Base-by-base conservation (phyloP, 2,888 invertebrate genomes). In the Sphaeridia pumilis region DNA sequence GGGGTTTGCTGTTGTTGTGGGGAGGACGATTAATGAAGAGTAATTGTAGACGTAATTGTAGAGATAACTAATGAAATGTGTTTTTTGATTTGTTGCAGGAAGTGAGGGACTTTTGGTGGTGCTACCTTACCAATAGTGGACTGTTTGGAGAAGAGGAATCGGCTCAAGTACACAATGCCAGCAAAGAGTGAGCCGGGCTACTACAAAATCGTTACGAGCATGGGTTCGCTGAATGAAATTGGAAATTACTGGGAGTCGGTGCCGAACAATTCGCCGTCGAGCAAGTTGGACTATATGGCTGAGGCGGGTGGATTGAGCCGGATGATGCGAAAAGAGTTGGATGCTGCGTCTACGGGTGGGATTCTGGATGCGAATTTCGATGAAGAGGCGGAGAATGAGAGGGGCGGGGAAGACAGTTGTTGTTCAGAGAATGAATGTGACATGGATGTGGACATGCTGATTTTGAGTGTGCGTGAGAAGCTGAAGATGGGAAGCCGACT, bases 391-490 rank as follows among this genome's bases (percentile, higher is more conserved):
- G 60, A 61, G 41, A 58, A 61, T 20, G 58, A 61, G 22, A 52
- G 52, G 10, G 59, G 58, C 20, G 57, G 57, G 42, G 61, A 61
- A 31, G 38, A 55, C 22, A 54, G 55, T 12, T 58, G 56, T n/a
- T 52, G 53, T 20, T 57, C 59, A 14, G 61, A 57, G 10, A 59
- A 59, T 20, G 56, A 56, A 46, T 56, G 55, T 4, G 35, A 48
- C 25, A 21, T 48, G 34, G 63, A 61, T 34, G 59, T 63, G 25
- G 63, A 63, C 46, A 59, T 58, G 4, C 45, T 64, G 41, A 61
- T 64, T 51, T 54, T 59, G 25, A 60, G 56, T 38, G 61, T 64
- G 54, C 55, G 60, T 21, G 61, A 64, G 44, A 61, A 64, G 42
- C 56, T 64, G 31, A 56, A 58, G 34, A 61, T 64, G 64, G 59